Base-by-base conservation (phyloP, 2,888 invertebrate genomes). In the Limnephilus marmoratus region DNA sequence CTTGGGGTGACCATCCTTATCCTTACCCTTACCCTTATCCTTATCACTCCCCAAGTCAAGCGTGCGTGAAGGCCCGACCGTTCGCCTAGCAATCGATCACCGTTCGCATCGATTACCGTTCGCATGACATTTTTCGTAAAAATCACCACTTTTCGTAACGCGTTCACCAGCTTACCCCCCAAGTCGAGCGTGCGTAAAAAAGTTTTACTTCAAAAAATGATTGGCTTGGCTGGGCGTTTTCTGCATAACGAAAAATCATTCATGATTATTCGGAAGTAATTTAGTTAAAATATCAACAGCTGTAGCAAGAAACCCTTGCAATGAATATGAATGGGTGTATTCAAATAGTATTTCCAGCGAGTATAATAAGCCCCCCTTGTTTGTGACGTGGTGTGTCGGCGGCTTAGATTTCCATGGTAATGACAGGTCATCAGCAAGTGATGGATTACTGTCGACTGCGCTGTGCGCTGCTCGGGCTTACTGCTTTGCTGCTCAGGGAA, bases 341-440 rank as follows among this genome's bases (percentile, higher is more conserved):
- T 68, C 24, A 68, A 68, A 68, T 68, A 68, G 24, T 24, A 68
- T 68, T 68, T 68, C 68, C n/a, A 68, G 24, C 0, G 68, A 68
- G 68, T 68, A 9, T 68, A 68, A 68, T 68, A 68, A 68, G 68
- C 68, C 24, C 68, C 68, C n/a, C 68, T 68, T 68, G 68, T 68
- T 68, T 68, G 68, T 68, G 68, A 68, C 24, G 68, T 24, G 68
- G 68, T 68, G n/a, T 68, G 68, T 68, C 68, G 24, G 68, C 24
- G 68, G 24, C 68, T 68, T 68, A 68, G 24, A 68, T 68, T 68
- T 68, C 82, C 31, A 82, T 82, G 82, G 82, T 82, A 82, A 82
- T 34, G 82, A 82, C 82, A 82, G 82, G 31, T 82, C 82, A 34
- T 82, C 82, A 82, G 82, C 68, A 7, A 34, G 82, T 82, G 82